Conservation (phyloP, 2,888 invertebrate genomes). For the Dicycla oo region DNA sequence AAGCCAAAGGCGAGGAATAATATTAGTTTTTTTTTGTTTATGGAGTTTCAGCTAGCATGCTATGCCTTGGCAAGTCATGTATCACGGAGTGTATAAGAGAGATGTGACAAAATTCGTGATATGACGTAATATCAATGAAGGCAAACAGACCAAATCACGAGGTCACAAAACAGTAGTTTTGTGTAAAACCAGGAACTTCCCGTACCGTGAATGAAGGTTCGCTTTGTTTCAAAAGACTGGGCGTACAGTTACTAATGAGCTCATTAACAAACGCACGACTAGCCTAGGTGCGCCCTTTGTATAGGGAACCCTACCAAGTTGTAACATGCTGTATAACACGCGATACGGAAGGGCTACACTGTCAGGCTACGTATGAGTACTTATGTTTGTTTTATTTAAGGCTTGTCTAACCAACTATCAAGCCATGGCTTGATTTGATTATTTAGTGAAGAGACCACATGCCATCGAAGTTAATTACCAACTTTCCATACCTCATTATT, state of each 20-base stretch:
- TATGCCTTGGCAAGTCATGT: neutral
- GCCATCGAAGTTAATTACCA: slow-evolving; percentile 38
- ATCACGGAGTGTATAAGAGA: neutral
- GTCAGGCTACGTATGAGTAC: neutral
- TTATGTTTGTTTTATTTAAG: neutral
- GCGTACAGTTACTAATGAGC: slow-evolving; percentile 50
- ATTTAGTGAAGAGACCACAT: slow-evolving; percentile 23
- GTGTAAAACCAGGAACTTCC: slow-evolving; percentile 26
- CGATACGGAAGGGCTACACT: neutral
- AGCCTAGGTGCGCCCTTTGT: slow-evolving; percentile 43
- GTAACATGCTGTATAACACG: slow-evolving; percentile 19
- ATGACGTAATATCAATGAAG: too few species aligned
- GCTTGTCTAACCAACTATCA: neutral
- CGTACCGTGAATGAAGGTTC: slow-evolving; percentile 14
- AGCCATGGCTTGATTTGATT: slow-evolving; percentile 1
- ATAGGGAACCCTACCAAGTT: slow-evolving; percentile 33
- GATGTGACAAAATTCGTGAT: neutral
- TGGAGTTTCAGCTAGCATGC: neutral
- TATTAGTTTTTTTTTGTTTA: neutral
- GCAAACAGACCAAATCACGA: neutral
- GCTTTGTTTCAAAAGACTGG: slow-evolving; percentile 45
- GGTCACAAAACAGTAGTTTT: slow-evolving; percentile 20
- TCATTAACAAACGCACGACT: slow-evolving; percentile 58
- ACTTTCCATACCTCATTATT: slow-evolving; percentile 43
- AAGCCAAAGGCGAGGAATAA: neutral